These are phyloP conservation scores for Bettongia penicillata DNA, from an alignment of 2,113 vertebrate species.

Conservation along the genomic window DNA sequence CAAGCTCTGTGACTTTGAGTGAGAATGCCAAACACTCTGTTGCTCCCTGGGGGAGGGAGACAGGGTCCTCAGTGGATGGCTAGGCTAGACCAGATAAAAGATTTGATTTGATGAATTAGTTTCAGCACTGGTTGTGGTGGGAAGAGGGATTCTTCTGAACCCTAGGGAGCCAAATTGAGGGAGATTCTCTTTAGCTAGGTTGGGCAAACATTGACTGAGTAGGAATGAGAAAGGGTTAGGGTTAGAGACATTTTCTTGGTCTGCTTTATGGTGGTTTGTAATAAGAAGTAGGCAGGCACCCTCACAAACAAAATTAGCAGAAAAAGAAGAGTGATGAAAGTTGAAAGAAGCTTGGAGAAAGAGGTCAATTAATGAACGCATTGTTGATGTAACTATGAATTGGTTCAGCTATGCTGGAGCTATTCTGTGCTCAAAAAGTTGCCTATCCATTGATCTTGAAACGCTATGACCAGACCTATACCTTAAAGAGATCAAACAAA, in stretches of 20 bases:
- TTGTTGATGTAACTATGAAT: neutral
- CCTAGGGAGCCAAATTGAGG: slow-evolving; percentile 17
- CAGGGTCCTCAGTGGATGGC: neutral
- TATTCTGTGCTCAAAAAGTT: neutral
- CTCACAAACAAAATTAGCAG: neutral
- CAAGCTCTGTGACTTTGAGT: slow-evolving; percentile 99
- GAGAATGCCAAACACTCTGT: slow-evolving; percentile 44
- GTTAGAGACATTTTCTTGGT: neutral
- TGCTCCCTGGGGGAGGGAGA: neutral
- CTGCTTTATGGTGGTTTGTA: neutral
- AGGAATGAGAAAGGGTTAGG: neutral
- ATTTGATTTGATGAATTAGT: neutral
- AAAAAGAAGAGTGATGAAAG: neutral
- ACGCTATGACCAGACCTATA: neutral
- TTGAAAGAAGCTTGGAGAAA: neutral
- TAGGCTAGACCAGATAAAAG: neutral
- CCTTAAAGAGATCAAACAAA: neutral
- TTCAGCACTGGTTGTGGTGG: slow-evolving; percentile 42
- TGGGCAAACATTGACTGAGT: neutral
- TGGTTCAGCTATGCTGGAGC: neutral
- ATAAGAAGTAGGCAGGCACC: neutral
- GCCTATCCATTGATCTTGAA: neutral
- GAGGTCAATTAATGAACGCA: neutral
- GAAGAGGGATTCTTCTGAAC: neutral
- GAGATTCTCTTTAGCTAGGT: slow-evolving; percentile 16